Base-by-base conservation (phyloP, 2,113 vertebrate genomes). In the Tylochromis polylepis region DNA sequence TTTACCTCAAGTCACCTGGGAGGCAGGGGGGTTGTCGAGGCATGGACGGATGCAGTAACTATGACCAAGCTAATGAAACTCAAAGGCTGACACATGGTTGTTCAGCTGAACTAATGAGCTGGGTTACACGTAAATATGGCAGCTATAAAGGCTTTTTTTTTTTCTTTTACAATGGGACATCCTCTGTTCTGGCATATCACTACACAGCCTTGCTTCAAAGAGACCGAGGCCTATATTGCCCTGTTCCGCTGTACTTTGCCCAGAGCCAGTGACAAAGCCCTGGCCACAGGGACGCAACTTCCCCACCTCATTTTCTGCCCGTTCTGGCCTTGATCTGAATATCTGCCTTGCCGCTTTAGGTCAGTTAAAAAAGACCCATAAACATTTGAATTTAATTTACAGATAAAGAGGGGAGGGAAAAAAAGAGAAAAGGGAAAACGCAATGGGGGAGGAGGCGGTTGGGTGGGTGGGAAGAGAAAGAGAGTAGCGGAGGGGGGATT, bases 371-470 rank as follows among this genome's bases (percentile, higher is more conserved):
- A 87, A 87, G 65, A 94, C 87, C 91, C 93, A 92, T 84, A 95
- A 96, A 96, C 95, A 96, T 96, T 93, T 93, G 83, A 96, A 96
- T 96, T 93, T 95, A 88, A 88, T 95, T 95, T 95, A 94, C 89
- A 93, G 94, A 97, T 96, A 96, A 95, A 95, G 95, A 91, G 38
- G 15, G 6, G 1, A 7, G 20, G 27, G 8, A 51, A 89, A 87
- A 91, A 85, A 94, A 94, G 82, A 89, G 85, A 86, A 86, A 89
- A 89, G 49, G 38, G 29, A 34, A 34, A 85, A 87, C 31, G 86
- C 57, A 83, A 88, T 38, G 27, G 65, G 91, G 87, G 92, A 81
- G 89, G 90, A 83, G 87, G 91, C 14, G 36, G 82, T 80, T 87
- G 88, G 90, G 91, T 87, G 88, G 90, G 91, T 92, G 94, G 91